phyloP scores from a whole-genome alignment of 2,113 vertebrate genomes.

The Leucopsar rothschildi region DNA sequence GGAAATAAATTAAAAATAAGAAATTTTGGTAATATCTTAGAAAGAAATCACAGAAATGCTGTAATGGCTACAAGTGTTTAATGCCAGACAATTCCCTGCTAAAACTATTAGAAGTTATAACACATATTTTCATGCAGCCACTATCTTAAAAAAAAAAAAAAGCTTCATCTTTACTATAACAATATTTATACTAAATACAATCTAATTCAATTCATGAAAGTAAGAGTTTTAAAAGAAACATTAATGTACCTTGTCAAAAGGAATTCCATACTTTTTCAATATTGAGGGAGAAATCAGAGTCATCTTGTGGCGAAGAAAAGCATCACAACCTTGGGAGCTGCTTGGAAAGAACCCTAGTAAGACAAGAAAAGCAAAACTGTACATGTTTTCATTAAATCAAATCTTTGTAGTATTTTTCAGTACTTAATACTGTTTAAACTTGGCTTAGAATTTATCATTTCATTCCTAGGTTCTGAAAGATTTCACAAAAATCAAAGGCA shows the following conservation, averaged over 20 bases:
- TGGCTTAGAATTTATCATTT: not conserved
- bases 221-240: not conserved
- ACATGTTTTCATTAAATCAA: not conserved
- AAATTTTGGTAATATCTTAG: not conserved
- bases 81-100: not conserved
- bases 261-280: constrained; percentile 95
- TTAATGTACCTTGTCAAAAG: constrained; percentile 90
- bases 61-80: not conserved
- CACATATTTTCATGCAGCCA: not conserved
- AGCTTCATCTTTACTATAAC: not conserved
- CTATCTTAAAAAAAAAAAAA: not conserved
- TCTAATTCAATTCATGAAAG: not conserved
- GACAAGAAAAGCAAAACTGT: constrained; percentile 4
- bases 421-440: not conserved
- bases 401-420: not conserved
- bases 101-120: not conserved
- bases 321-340: constrained; percentile 91
- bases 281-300: constrained; percentile 94
- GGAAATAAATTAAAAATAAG: not conserved
- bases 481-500: not conserved
- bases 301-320: constrained; percentile 98
- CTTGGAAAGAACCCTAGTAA: constrained; percentile 91
- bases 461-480: not conserved
- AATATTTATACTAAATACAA: not conserved
- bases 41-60: not conserved